Percentiles rank a stretch among this genome's conserved stretches.
These are phyloP conservation scores for Drosophila nebulosa DNA, from an alignment of 1,140 invertebrate genomes.

Conservation along the genomic window DNA sequence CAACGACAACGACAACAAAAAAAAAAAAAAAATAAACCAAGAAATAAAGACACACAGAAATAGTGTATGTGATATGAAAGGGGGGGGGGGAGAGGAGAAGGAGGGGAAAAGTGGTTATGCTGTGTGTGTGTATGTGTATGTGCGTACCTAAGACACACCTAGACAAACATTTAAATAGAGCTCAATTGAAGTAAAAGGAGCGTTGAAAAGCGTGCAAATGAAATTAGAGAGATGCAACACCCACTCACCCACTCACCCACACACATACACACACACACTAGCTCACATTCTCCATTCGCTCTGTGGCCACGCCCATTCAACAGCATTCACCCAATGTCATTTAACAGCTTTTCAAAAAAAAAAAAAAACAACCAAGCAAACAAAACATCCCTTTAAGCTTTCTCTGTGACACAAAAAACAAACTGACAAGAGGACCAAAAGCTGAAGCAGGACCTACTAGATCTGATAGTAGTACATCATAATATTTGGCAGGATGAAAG, in stretches of 20 bases:
- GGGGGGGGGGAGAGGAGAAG: not conserved
- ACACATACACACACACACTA: not conserved
- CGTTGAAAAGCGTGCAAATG: conserved; percentile 70
- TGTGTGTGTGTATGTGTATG: not conserved
- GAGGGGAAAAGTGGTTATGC: too few species aligned
- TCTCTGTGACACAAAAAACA: not conserved
- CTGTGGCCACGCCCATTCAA: not conserved
- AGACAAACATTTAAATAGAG: conserved; percentile 64
- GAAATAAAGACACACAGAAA: not conserved
- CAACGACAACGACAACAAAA: not conserved
- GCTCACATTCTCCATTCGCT: not conserved
- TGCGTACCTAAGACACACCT: conserved; percentile 19
- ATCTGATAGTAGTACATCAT: not conserved
- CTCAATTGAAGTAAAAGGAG: conserved; percentile 52
- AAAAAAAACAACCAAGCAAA: not conserved
- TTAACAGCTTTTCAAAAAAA: not conserved
- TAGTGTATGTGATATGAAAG: not conserved
- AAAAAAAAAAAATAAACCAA: not conserved
- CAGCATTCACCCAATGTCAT: not conserved
- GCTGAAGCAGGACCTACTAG: not conserved
- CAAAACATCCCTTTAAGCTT: not conserved
- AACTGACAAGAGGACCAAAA: not conserved
- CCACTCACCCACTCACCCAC: conserved; percentile 16
- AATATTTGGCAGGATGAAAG: not conserved
- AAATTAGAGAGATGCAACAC: conserved; percentile 59